These are phyloP conservation scores for Eriosoma lanigerum DNA, from an alignment of 1,140 invertebrate genomes.

Conservation along the genomic window DNA sequence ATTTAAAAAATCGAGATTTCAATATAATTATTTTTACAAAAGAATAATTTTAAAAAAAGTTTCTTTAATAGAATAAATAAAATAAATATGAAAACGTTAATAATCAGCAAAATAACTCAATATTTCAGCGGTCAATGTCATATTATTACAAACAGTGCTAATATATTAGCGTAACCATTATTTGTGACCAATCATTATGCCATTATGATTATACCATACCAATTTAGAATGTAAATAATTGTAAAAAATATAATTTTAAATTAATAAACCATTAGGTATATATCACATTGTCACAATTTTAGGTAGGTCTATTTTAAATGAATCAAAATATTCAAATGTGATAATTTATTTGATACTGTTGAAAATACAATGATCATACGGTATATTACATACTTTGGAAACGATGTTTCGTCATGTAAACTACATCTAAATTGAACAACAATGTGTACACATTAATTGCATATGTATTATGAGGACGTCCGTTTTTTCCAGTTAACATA, in stretches of 20 bases:
- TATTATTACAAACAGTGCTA: background rate
- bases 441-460: constrained; percentile 30
- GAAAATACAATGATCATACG: background rate
- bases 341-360: background rate
- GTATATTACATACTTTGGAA: background rate
- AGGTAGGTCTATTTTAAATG: no score
- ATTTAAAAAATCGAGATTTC: no score
- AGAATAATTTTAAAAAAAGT: no score
- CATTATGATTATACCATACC: no score
- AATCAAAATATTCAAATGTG: no score
- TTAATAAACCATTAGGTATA: background rate
- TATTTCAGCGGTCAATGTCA: background rate
- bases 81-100: no score
- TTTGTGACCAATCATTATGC: background rate
- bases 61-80: no score
- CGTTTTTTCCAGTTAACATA: constrained; percentile 47
- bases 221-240: background rate
- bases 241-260: background rate
- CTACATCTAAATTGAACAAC: constrained; percentile 46
- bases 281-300: no score
- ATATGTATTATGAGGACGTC: constrained; percentile 35
- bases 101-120: no score
- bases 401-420: constrained; percentile 23
- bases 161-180: background rate
- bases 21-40: no score